A percentile compares a stretch with the other conserved stretches of the same genome.
These are phyloP conservation scores for Nothobranchius furzeri DNA, from an alignment of 2,113 vertebrate species.

Conservation along the genomic window DNA sequence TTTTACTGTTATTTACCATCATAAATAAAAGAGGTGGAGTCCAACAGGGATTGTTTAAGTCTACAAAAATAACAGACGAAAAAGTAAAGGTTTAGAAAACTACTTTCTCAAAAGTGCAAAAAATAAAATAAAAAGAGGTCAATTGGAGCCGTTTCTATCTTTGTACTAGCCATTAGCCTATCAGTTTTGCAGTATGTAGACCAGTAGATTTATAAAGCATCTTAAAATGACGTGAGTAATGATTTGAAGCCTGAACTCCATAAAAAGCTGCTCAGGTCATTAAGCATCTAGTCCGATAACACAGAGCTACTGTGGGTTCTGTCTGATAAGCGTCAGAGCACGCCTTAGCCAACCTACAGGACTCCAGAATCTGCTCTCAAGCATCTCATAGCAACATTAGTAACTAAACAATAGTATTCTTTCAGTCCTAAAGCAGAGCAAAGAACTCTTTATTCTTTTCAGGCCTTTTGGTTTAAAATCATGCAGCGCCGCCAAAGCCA, in stretches of 20 bases:
- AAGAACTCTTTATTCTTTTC: slow-evolving; percentile 6
- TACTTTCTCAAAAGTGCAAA: too few relatives aligned
- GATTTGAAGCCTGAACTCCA: slow-evolving; percentile 9
- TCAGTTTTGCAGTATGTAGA: too few relatives aligned
- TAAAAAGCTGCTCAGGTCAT: slow-evolving; percentile 51
- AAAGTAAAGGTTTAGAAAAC: too few relatives aligned
- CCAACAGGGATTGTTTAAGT: too few relatives aligned
- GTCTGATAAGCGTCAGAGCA: slow-evolving; percentile 51
- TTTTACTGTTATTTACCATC: too few relatives aligned
- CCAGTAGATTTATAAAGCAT: not conserved
- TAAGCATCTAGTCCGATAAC: slow-evolving; percentile 48
- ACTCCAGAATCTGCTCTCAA: not conserved
- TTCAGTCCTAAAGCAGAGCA: not conserved
- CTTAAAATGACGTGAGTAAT: not conserved
- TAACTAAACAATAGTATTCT: not conserved
- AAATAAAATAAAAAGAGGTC: too few relatives aligned
- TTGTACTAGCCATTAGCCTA: too few relatives aligned
- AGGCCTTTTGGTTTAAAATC: slow-evolving; percentile 12
- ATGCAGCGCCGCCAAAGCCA: slow-evolving; percentile 13
- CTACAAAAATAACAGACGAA: too few relatives aligned
- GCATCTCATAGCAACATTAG: not conserved
- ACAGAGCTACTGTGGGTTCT: slow-evolving; percentile 45
- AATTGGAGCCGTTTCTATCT: too few relatives aligned
- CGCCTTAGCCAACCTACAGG: slow-evolving; percentile 13
- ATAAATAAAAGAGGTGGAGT: too few relatives aligned